Percentiles rank a stretch among this genome's conserved stretches.
These are phyloP conservation scores for Pandion haliaetus DNA, from an alignment of 2,113 vertebrate species.

Conservation along the genomic window DNA sequence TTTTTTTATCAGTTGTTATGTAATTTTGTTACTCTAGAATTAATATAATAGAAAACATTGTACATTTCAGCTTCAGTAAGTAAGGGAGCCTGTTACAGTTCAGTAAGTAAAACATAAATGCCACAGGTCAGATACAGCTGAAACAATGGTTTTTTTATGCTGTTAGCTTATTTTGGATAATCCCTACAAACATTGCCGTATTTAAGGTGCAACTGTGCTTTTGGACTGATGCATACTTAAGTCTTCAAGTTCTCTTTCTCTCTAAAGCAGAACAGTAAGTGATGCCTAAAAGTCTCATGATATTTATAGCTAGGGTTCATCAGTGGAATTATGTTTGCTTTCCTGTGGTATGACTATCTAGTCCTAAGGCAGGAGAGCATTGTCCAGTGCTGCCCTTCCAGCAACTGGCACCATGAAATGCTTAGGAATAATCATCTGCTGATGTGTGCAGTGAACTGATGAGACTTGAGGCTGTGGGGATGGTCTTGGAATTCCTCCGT, in stretches of 20 bases:
- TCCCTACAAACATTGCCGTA: background rate
- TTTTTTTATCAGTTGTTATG: background rate
- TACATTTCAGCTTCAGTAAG: background rate
- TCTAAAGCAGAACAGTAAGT: background rate
- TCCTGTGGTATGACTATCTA: background rate
- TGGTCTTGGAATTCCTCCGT: conserved; percentile 55
- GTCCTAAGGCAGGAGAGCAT: background rate
- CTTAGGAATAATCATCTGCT: conserved; percentile 82
- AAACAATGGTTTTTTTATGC: background rate
- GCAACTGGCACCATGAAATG: background rate
- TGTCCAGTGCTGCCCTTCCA: background rate
- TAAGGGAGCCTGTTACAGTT: background rate
- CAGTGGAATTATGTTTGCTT: background rate
- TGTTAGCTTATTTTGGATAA: background rate
- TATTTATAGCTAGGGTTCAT: background rate
- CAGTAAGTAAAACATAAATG: background rate
- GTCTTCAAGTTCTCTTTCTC: background rate
- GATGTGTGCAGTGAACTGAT: conserved; percentile 72
- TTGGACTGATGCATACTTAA: background rate
- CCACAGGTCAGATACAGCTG: background rate
- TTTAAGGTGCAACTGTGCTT: background rate
- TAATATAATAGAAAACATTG: background rate
- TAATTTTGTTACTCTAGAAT: background rate
- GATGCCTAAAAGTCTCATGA: background rate
- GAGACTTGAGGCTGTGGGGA: conserved; percentile 68